phyloP scores from a whole-genome alignment of 2,113 vertebrate genomes.

The Silurus asotus region DNA sequence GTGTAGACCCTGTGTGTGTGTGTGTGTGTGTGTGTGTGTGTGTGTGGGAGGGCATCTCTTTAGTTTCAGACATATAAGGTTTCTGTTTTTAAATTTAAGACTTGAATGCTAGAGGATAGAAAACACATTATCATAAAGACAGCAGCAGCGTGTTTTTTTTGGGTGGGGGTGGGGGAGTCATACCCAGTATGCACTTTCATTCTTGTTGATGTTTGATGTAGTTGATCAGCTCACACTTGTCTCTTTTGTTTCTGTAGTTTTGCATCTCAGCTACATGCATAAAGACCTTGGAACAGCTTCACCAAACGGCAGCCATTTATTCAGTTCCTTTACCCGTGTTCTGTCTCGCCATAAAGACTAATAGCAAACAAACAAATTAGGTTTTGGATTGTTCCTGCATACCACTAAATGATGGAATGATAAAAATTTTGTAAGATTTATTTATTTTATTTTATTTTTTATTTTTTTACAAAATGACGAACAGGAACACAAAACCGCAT shows the following conservation, averaged over 20 bases:
- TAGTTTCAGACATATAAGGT: background rate
- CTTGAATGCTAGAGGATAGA: background rate
- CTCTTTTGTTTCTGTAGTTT: background rate
- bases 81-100: background rate
- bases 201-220: background rate
- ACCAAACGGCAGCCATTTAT: background rate
- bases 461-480: background rate
- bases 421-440: no score
- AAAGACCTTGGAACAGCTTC: background rate
- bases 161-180: no score
- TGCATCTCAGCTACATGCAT: background rate
- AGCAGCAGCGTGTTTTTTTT: background rate
- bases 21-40: background rate
- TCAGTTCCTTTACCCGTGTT: background rate
- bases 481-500: background rate
- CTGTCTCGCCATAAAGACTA: no score
- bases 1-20: slow-evolving; percentile 72
- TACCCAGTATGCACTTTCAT: background rate
- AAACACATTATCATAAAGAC: background rate
- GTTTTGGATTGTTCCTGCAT: no score
- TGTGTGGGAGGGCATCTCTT: background rate
- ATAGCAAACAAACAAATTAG: background rate
- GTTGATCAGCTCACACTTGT: background rate
- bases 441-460: no score
- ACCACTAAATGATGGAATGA: no score